Evolutionary conservation across 2,888 invertebrate genomes (phyloP), one percentile per base, ranked within the genome.

Genomic region (Fissipunctia ypsillon): DNA sequence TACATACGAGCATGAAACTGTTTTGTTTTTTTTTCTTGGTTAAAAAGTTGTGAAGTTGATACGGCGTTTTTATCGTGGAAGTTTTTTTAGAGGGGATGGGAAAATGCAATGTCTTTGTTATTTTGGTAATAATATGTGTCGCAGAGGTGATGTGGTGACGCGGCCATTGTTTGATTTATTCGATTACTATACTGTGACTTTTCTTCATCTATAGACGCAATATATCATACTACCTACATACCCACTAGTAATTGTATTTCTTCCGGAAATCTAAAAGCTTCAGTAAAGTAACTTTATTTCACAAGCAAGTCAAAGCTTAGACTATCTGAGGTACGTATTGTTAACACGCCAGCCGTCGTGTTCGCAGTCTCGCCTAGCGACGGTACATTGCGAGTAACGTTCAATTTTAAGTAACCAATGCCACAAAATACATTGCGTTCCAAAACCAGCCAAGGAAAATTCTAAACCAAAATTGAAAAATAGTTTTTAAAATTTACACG

Each of bases 21-120:
- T 68, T 68, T 52, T 69, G 69, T 73, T 70, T 73, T 68, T 77
- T 65, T 73, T 71, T 61, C 48, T 61, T 64, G 52, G 54, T 52
- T 66, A 31, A 65, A 69, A 65, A 73, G 48, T 73, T 69, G 14
- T 56, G 35, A 70, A 61, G 68, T 65, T 68, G 45, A 77, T 68
- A 45, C 28, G 56, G n/a, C n/a, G 16, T 56, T 81, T 80, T 65
- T 65, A 65, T 45, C 28, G 19, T 31, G 9, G n/a, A 76, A 70
- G 67, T 76, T 60, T 69, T 43, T 43, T 63, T 61, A 59, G 19
- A 1, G 16, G 19, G 0, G 16, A 7, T 43, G 14, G 5, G 25
- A 22, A n/a, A 19, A 35, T 45, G 31, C 45, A 10, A 12, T n/a
- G 16, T 31, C 16, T 52, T 41, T 52, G 31, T 35, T 16, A 59